Conservation (phyloP, 2,888 invertebrate genomes). For the Proisotoma minuta region DNA sequence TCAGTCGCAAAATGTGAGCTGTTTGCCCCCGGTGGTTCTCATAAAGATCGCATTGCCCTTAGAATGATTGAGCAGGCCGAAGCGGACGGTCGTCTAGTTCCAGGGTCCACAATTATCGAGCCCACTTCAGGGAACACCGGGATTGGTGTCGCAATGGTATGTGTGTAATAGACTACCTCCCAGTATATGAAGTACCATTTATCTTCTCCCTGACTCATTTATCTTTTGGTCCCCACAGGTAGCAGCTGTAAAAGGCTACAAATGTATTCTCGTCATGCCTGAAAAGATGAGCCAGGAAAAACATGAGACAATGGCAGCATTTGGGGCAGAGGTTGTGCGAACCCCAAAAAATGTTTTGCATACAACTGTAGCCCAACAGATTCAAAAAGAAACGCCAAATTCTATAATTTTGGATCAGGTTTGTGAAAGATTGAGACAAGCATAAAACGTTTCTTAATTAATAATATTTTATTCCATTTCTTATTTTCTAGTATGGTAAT, state of each 20-base stretch:
- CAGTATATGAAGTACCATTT: too few relatives aligned
- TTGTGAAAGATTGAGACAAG: too few relatives aligned
- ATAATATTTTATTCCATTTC: neutral
- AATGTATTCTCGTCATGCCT: constrained; percentile 61
- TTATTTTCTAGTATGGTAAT: constrained; percentile 55
- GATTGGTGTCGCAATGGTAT: constrained; percentile 66
- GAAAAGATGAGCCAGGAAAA: constrained; percentile 62
- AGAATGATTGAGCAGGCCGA: constrained; percentile 47
- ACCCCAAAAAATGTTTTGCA: constrained; percentile 56
- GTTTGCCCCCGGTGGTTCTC: constrained; percentile 93
- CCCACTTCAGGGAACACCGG: constrained; percentile 59
- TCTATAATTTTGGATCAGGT: constrained; percentile 60
- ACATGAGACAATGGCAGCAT: constrained; percentile 57
- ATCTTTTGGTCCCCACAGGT: too few relatives aligned
- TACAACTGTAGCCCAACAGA: constrained; percentile 55
- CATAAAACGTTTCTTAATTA: neutral
- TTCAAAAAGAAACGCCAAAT: constrained; percentile 57
- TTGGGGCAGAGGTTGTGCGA: constrained; percentile 60
- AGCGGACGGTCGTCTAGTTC: constrained; percentile 53
- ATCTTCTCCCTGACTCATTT: too few relatives aligned
- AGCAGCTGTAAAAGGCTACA: constrained; percentile 60
- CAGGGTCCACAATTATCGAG: constrained; percentile 57
- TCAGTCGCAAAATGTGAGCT: constrained; percentile 96
- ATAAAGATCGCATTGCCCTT: constrained; percentile 89
- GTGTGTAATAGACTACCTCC: too few relatives aligned